These are phyloP conservation scores for Hoplias malabaricus DNA, from an alignment of 2,113 vertebrate genomes.

Conservation along the genomic window DNA sequence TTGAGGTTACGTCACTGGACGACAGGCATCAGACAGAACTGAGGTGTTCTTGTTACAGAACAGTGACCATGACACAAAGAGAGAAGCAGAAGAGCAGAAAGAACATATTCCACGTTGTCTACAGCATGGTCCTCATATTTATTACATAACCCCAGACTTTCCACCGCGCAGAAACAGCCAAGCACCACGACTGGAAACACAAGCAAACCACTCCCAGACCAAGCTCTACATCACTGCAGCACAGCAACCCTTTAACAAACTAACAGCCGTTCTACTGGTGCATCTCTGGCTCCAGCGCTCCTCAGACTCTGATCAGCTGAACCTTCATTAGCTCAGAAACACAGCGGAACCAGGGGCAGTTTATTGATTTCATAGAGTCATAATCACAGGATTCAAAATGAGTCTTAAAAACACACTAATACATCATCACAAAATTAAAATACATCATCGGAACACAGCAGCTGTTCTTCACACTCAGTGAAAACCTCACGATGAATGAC, in stretches of 20 bases:
- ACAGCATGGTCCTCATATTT: background rate
- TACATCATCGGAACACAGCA: too few species aligned
- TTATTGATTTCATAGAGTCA: too few species aligned
- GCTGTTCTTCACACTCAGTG: too few species aligned
- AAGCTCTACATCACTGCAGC: background rate
- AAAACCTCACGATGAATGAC: too few species aligned
- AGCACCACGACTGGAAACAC: background rate
- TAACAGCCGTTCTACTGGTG: background rate
- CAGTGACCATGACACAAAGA: background rate
- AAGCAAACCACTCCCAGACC: background rate
- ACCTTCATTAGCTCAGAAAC: too few species aligned
- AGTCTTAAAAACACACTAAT: too few species aligned
- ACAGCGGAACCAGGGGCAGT: too few species aligned
- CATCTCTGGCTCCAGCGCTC: background rate
- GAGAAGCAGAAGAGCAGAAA: background rate
- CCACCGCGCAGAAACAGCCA: background rate
- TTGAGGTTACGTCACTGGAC: background rate
- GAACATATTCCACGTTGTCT: background rate
- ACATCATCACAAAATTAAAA: too few species aligned
- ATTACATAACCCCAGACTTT: constrained; percentile 5
- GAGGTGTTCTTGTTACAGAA: background rate
- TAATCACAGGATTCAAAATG: too few species aligned
- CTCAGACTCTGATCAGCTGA: too few species aligned
- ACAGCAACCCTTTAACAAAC: background rate
- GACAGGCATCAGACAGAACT: background rate